Evolutionary conservation across 2,797 vertebrate species (phyloP), one percentile per base, ranked within the genome.

Genomic region (Poeciliopsis paucimaculata): DNA sequence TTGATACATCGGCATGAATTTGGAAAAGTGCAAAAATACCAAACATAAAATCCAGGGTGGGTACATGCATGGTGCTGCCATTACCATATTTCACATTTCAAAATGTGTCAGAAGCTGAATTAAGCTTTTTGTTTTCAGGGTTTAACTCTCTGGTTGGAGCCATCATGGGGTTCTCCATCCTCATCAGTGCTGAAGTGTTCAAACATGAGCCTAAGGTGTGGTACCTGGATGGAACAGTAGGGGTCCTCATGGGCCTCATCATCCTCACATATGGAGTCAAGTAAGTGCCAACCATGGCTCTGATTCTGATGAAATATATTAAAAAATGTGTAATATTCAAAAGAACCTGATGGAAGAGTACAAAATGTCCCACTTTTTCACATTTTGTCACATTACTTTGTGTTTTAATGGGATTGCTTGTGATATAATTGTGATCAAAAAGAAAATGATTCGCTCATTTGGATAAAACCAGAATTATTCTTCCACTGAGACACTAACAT

Each of bases 111-210:
- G 16, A 62, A 34, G 28, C 28, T 62, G 62, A 7, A 36, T 18
- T 18, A 4, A 64, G 16, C 8, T 20, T 64, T 36, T 2, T 0
- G 18, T 78, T 53, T 53, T 3, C 80, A 99, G 98, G 97, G 46
- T 99, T 99, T 87, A 99, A 99, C 94, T 99, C 98, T 16, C 93
- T 99, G 62, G 97, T 99, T 23, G 98, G 98, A 0, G 98, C 97
- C 0, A 79, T 99, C 88, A 99, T 99, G 98, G 98, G 98, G 10
- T 99, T 99, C 96, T 98, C 98, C 89, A 99, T 99, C 86, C 97
- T 99, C 13, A 94, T 99, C 85, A 99, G 98, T 0, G 98, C 98
- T 0, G 98, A 99, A 83, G 98, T 99, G 70, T 99, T 98, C 87
- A 98, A 97, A 89, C 97, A 99, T 34, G 93, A 99, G 15, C 94